Evolutionary conservation across 2,113 vertebrate species (phyloP).

Genomic region (Jaculus jaculus): DNA sequence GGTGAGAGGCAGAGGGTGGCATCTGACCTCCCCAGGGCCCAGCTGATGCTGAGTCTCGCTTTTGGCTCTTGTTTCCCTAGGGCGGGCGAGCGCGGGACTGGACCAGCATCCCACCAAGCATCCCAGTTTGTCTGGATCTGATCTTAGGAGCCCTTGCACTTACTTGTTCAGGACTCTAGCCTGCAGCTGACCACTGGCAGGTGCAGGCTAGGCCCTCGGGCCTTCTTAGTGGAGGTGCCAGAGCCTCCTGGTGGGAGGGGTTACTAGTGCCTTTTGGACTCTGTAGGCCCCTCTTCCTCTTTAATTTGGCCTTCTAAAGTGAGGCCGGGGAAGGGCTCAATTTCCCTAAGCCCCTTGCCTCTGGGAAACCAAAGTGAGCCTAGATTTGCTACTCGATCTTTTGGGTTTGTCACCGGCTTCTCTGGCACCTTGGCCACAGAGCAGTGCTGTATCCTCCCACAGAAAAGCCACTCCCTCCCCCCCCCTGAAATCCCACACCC

Average conservation of each 20-base stretch:
- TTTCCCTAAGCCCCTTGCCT: background rate
- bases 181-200: background rate
- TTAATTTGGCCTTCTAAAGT: background rate
- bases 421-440: background rate
- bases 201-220: background rate
- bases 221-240: background rate
- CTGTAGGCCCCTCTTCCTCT: background rate
- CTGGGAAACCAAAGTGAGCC: background rate
- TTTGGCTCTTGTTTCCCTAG: background rate
- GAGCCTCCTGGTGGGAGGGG: background rate
- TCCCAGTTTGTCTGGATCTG: background rate
- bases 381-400: background rate
- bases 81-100: background rate
- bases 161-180: accelerated
- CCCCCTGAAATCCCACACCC: background rate
- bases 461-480: background rate
- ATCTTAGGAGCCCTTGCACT: background rate
- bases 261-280: background rate
- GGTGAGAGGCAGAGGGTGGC: background rate
- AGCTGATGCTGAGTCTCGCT: background rate
- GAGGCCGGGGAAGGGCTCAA: background rate
- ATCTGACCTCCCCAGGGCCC: background rate
- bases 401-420: accelerated
- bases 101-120: no score
- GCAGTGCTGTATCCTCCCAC: background rate